phyloP scores from a whole-genome alignment of 2,113 vertebrate genomes.

The Callorhinus ursinus region DNA sequence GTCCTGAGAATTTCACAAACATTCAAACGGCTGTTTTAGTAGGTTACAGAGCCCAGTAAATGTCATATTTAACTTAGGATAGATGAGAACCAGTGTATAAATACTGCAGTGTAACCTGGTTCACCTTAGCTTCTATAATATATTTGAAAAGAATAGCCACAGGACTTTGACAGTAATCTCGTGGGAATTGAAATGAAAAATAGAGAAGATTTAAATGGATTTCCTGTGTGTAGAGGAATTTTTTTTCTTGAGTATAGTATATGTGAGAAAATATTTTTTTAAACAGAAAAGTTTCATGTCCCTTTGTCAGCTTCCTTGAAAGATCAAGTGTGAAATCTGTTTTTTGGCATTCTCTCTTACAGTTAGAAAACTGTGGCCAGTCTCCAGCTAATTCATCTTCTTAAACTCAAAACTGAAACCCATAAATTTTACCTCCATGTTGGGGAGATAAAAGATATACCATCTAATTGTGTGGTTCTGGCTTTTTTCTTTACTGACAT shows the following conservation, averaged over 20 bases:
- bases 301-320: constrained; percentile 14
- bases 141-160: constrained; percentile 20
- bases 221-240: not conserved
- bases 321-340: not conserved
- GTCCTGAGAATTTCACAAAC: constrained; percentile 46
- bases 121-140: not conserved
- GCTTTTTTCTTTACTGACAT: not conserved
- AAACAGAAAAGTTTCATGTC: constrained; percentile 24
- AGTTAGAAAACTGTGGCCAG: not conserved
- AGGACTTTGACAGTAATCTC: not conserved
- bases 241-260: not conserved
- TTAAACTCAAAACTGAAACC: constrained; percentile 20
- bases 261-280: constrained; percentile 23
- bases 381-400: not conserved
- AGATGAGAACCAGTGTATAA: not conserved
- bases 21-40: constrained; percentile 13
- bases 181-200: constrained; percentile 22
- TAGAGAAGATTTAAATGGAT: not conserved
- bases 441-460: not conserved
- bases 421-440: not conserved
- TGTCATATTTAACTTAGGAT: constrained; percentile 45
- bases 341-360: not conserved
- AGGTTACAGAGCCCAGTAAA: constrained; percentile 5
- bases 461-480: not conserved
- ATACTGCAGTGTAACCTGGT: not conserved